Conservation (phyloP, 2,888 invertebrate species). For the Leucophora obtusa region DNA sequence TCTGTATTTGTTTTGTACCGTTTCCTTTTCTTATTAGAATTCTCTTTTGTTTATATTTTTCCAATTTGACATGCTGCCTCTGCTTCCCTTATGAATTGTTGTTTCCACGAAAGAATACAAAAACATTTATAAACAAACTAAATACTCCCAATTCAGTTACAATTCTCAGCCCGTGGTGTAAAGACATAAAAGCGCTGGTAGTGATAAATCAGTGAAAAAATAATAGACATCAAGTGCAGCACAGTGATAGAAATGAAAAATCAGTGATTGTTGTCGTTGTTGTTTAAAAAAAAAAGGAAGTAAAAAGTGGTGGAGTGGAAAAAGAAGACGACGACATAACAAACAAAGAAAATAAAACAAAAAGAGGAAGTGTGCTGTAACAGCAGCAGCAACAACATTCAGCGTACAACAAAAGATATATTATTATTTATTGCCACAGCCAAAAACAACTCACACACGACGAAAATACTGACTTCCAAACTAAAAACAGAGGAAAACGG, state of each 20-base stretch:
- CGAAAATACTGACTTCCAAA: background rate
- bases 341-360: conserved; percentile 25
- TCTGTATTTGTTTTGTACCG: conserved; percentile 35
- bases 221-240: conserved; percentile 20
- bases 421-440: conserved; percentile 19
- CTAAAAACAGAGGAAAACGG: conserved; percentile 23
- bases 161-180: conserved; percentile 51
- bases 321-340: conserved; percentile 25
- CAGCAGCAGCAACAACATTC: conserved; percentile 16
- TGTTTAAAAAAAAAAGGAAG: conserved; percentile 27
- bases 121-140: conserved; percentile 37
- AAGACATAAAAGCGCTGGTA: background rate
- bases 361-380: conserved; percentile 52
- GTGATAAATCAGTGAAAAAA: conserved; percentile 7
- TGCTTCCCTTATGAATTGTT: conserved; percentile 32
- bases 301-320: conserved; percentile 33
- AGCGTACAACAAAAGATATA: conserved; percentile 42
- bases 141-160: conserved; percentile 55
- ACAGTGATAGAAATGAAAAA: conserved; percentile 3
- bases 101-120: conserved; percentile 14
- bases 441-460: conserved; percentile 30
- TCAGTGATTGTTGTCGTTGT: conserved; percentile 11
- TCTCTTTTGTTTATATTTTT: conserved; percentile 41
- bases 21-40: conserved; percentile 43
- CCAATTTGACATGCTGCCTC: conserved; percentile 26